Conservation (phyloP, 2,113 vertebrate genomes). For the Aspidoscelis tigris region DNA sequence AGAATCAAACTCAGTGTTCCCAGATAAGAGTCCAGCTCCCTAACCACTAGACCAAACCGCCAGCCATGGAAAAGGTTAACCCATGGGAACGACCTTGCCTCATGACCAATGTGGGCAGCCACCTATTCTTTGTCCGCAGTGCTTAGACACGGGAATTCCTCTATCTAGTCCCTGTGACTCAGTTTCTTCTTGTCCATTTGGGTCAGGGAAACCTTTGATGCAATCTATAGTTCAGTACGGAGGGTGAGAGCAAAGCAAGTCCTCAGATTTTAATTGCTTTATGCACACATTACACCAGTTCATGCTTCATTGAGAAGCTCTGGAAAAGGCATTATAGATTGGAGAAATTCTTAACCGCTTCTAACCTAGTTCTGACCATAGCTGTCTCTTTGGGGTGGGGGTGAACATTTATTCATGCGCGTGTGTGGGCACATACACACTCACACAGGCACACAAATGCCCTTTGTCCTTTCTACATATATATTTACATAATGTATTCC, state of each 20-base stretch:
- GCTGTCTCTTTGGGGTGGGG: conserved; percentile 25
- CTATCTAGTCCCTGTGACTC: neutral
- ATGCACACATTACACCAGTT: neutral
- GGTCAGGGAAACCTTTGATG: neutral
- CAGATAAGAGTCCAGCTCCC: no score
- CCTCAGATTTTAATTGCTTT: neutral
- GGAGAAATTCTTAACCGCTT: conserved; percentile 17
- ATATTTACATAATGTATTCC: conserved; percentile 61
- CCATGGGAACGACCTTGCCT: no score
- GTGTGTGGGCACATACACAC: conserved; percentile 31
- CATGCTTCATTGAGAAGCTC: conserved; percentile 13
- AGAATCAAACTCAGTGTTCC: no score
- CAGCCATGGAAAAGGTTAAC: no score
- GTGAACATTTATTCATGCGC: neutral
- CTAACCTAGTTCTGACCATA: conserved; percentile 21
- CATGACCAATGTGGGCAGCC: no score
- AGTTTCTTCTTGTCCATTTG: neutral
- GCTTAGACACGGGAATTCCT: no score
- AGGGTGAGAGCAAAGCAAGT: conserved; percentile 16
- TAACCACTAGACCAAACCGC: no score
- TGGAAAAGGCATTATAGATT: conserved; percentile 18
- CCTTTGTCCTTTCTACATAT: conserved; percentile 49
- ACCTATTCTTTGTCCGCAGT: no score
- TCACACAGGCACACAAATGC: neutral
- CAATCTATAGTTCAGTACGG: neutral